phyloP scores from a whole-genome alignment of 2,888 invertebrate species.

The Cataglyphis rosenhaueri region DNA sequence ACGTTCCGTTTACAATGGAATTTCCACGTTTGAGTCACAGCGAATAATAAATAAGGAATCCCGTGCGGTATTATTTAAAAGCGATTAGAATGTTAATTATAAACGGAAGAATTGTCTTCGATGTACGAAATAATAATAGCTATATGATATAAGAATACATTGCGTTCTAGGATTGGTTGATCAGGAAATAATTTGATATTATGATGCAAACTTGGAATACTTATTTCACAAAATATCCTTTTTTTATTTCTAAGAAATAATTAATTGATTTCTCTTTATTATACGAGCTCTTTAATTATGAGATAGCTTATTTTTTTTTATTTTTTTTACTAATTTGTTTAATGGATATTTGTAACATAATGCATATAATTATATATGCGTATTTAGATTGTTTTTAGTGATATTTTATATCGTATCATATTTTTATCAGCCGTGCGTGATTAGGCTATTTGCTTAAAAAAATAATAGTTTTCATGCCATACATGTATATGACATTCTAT shows the following conservation, averaged over 20 bases:
- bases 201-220: background rate
- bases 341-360: no score
- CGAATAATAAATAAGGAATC: slow-evolving; percentile 1
- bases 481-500: background rate
- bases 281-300: no score
- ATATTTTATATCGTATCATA: background rate
- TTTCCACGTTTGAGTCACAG: slow-evolving; percentile 43
- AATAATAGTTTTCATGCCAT: background rate
- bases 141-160: background rate
- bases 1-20: slow-evolving; percentile 16
- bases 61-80: background rate
- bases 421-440: background rate
- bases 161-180: background rate
- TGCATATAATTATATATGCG: background rate
- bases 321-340: background rate
- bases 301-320: no score
- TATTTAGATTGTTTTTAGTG: background rate
- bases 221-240: background rate
- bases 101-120: background rate
- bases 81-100: slow-evolving; percentile 3
- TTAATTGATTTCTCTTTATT: background rate
- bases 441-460: background rate
- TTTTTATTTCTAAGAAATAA: background rate
- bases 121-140: background rate
- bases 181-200: background rate